phyloP scores from a whole-genome alignment of 2,113 vertebrate species.

The Pontoporia blainvillei region DNA sequence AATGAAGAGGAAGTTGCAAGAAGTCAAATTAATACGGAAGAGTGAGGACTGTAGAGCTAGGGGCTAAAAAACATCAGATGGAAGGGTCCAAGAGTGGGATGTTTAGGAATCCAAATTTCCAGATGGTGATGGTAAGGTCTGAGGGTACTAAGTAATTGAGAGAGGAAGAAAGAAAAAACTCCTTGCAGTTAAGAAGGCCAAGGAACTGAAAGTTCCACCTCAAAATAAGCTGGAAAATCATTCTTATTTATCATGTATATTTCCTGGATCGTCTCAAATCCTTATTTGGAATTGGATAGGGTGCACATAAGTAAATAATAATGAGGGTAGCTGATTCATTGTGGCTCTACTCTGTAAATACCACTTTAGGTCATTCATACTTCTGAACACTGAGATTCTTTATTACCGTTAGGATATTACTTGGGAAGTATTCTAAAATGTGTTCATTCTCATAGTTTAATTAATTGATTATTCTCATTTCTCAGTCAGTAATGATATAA shows the following conservation, averaged over 20 bases:
- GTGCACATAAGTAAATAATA: not conserved
- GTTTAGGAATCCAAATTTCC: not conserved
- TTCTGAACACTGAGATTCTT: not conserved
- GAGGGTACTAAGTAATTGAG: not conserved
- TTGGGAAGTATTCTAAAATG: not conserved
- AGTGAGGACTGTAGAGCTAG: not conserved
- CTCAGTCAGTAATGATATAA: not conserved
- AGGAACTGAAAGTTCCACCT: not conserved
- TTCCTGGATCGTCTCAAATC: not conserved
- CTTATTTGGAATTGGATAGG: not conserved
- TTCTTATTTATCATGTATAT: not conserved
- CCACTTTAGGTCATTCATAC: not conserved
- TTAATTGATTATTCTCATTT: not conserved
- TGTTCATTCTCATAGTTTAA: not conserved
- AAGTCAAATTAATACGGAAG: not conserved
- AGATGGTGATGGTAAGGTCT: not conserved
- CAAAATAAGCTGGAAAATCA: not conserved
- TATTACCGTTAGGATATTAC: not conserved
- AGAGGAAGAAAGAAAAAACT: not conserved
- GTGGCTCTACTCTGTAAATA: not conserved
- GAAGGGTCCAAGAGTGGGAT: not conserved
- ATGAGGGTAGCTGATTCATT: not conserved
- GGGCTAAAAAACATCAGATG: not conserved
- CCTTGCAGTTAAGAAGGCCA: not conserved
- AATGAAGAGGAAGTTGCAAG: not conserved